Base-by-base conservation (phyloP, 2,888 invertebrate species). In the Melinopterus prodromus region DNA sequence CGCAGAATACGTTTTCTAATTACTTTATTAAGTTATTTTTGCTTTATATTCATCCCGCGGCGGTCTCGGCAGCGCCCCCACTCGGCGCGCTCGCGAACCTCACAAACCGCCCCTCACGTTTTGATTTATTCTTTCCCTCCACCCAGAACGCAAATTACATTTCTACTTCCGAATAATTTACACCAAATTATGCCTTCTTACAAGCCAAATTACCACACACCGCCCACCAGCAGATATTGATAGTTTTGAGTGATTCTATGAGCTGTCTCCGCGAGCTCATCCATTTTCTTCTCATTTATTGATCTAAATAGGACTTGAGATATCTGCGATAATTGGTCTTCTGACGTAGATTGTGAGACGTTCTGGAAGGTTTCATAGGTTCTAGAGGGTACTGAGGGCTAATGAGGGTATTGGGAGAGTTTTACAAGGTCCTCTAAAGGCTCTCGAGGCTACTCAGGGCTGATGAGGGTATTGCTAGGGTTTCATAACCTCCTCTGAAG, bases 1-100 rank as follows among this genome's bases (percentile, higher is more conserved):
- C 84, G 81, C 81, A 80, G 82, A 81, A 82, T 83, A 83, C 82
- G 82, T 82, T 84, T 84, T 83, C 81, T 84, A 83, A 83, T 84
- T 84, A 84, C 84, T 83, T 84, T 83, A 83, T 84, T 83, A 83
- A 83, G 82, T 83, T 84, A 83, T 84, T 84, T 84, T 83, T 82
- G 80, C 82, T 83, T 83, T 83, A 83, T 84, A 82, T 83, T 82
- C 84, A 82, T 83, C 81, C 78, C 82, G 79, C 77, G 70, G 76
- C 76, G 71, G 78, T 15, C n/a, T 38, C 79, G 77, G 36, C 26
- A n/a, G 71, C 71, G 69, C 78, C 76, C 53, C 78, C 70, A 69
- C 38, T 70, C 26, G 15, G 71, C 70, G 71, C 77, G 76, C 72
- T 71, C 69, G 37, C 79, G 70, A 35, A 35, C 75, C 72, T n/a